Evolutionary conservation across 37 sponge, comb jelly and placozoan species (phyloP), one percentile per base, ranked within the genome.

Genomic region (Ephydatia muelleri): DNA sequence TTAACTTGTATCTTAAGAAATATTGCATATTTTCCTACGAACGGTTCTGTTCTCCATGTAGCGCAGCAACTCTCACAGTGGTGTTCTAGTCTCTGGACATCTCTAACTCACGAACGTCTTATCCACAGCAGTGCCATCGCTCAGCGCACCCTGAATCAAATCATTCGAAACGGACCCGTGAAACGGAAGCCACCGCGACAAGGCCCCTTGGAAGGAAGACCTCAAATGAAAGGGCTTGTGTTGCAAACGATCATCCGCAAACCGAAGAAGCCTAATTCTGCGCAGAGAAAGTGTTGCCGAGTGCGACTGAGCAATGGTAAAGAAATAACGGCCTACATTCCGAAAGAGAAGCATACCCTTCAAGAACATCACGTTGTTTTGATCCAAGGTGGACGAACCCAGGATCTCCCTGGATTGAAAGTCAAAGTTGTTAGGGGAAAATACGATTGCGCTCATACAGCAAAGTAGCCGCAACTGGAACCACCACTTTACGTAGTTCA

Each of bases 251-350:
- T 95, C 32, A 84, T 70, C 3, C 80, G 91, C 2, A 89, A 84
- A 28, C 96, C 96, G 5, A 93, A 82, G 80, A 95, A 95, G 64
- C 96, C 96, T 13, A 95, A 95, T 67, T 95, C 96, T 36, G 96
- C 92, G 64, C 91, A 95, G 64, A 38, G 96, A 19, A 95, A 91
- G 75, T 92, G 93, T 69, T 88, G 88, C 35, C 86, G 87, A 2
- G 95, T 95, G 1, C 81, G 95, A 3, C 77, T 95, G 13, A 91
- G 83, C 38, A 95, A 90, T 34, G 95, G 95, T 22, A 95, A 92
- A 70, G 87, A 82, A 35, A 5, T 87, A 25, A 86, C 79, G 25
- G 94, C 94, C 0, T 91, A 80, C 68, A 93, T 95, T 32, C 96
- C 96, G 2, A 65, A 79, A 29, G 96, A 85, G 75, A 84, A 85